These are phyloP conservation scores for Microcebus jonahi DNA, from an alignment of 2,113 vertebrate genomes.

Conservation along the genomic window DNA sequence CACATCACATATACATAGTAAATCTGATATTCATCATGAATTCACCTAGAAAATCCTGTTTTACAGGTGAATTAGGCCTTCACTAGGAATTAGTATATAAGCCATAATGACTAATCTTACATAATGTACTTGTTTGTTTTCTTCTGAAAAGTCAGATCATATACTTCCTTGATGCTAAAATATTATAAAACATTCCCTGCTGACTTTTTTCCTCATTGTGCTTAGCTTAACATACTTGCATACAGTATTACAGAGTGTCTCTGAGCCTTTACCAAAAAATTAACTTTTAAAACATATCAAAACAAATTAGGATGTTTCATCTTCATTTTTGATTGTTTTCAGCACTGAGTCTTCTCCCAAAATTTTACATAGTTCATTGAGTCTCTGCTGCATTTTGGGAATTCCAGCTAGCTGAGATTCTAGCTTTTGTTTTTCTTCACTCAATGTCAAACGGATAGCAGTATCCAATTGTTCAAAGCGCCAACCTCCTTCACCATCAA, in stretches of 20 bases:
- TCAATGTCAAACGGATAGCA: slow-evolving; percentile 94
- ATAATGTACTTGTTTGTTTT: slow-evolving; percentile 71
- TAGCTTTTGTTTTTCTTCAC: slow-evolving; percentile 98
- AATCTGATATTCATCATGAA: slow-evolving; percentile 67
- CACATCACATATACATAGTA: slow-evolving; percentile 75
- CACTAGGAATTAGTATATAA: slow-evolving; percentile 79
- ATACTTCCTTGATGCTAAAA: slow-evolving; percentile 72
- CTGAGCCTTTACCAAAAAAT: slow-evolving; percentile 79
- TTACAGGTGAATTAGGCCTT: slow-evolving; percentile 72
- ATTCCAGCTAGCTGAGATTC: slow-evolving; percentile 97
- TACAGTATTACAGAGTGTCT: slow-evolving; percentile 76
- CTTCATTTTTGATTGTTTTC: slow-evolving; percentile 88
- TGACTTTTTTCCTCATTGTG: slow-evolving; percentile 69
- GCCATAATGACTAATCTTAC: slow-evolving; percentile 69
- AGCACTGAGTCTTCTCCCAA: slow-evolving; percentile 98
- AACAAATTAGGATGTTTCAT: slow-evolving; percentile 82
- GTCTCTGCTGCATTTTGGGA: slow-evolving; percentile 97
- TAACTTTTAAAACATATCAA: slow-evolving; percentile 73
- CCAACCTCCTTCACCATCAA: slow-evolving; percentile 98
- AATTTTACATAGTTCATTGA: slow-evolving; percentile 97
- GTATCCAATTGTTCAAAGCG: slow-evolving; percentile 97
- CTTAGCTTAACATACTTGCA: slow-evolving; percentile 81
- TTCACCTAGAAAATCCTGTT: slow-evolving; percentile 72
- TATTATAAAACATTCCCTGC: slow-evolving; percentile 77
- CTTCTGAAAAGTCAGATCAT: slow-evolving; percentile 75